Evolutionary conservation across 2,113 vertebrate genomes (phyloP).

Genomic region (Ursus arctos): DNA sequence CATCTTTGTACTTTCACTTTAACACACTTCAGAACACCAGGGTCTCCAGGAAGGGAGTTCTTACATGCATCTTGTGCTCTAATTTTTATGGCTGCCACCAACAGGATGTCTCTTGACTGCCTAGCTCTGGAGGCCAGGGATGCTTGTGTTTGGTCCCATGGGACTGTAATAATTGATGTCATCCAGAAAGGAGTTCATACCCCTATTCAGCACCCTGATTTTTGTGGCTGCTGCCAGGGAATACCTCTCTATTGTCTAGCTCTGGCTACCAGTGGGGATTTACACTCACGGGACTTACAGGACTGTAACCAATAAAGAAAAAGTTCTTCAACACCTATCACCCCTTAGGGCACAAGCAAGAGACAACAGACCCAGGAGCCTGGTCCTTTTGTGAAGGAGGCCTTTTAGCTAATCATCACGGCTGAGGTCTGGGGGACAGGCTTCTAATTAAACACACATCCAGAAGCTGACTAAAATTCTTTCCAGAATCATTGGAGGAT

Average conservation of each 20-base stretch:
- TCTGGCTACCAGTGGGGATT: neutral
- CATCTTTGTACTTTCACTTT: neutral
- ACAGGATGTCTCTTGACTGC: neutral
- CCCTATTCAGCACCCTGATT: neutral
- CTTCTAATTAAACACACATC: neutral
- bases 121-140: neutral
- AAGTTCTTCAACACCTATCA: neutral
- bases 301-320: neutral
- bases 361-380: neutral
- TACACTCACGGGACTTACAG: neutral
- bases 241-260: neutral
- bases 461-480: neutral
- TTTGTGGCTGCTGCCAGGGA: neutral
- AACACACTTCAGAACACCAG: neutral
- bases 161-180: neutral
- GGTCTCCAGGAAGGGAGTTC: neutral
- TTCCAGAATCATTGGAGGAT: neutral
- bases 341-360: neutral
- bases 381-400: neutral
- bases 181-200: neutral
- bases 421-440: neutral
- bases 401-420: neutral
- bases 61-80: neutral
- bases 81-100: neutral
- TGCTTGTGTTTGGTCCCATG: neutral